These are phyloP conservation scores for Gallinago paraguaiae DNA, from an alignment of 2,113 vertebrate genomes.

Conservation along the genomic window DNA sequence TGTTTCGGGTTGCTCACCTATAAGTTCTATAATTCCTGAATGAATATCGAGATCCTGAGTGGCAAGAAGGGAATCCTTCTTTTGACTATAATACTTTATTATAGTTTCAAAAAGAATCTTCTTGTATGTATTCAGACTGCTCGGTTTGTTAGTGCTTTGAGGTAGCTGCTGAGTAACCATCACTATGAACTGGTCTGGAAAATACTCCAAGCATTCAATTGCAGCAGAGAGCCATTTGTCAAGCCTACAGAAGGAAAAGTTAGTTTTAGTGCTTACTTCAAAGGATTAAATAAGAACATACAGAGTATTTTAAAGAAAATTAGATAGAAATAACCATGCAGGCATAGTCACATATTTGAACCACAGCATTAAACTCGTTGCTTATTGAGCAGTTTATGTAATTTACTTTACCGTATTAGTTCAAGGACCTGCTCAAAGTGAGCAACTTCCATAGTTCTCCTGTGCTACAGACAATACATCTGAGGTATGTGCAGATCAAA, in stretches of 20 bases:
- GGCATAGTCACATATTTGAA: background rate
- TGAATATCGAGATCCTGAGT: conserved; percentile 79
- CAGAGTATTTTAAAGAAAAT: background rate
- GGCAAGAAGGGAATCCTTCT: conserved; percentile 77
- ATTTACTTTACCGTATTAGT: background rate
- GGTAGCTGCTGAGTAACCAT: conserved; percentile 79
- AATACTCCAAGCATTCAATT: conserved; percentile 85
- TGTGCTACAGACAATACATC: background rate
- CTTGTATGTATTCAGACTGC: conserved; percentile 71
- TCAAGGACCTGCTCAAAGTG: background rate
- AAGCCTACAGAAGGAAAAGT: conserved; percentile 66
- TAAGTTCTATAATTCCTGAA: conserved; percentile 80
- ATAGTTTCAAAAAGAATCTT: conserved; percentile 85
- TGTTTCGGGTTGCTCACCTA: conserved; percentile 70
- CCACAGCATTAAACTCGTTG: background rate
- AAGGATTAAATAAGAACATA: background rate
- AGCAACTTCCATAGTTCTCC: background rate
- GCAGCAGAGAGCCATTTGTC: conserved; percentile 84
- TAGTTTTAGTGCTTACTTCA: background rate
- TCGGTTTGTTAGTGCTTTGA: conserved; percentile 27
- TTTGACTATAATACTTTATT: conserved; percentile 84
- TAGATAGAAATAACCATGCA: background rate
- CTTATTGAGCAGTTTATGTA: background rate
- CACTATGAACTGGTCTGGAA: conserved; percentile 85
- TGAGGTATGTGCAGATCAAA: background rate